Evolutionary conservation across 2,797 vertebrate genomes (phyloP), one percentile per base, ranked within the genome.

Genomic region (Pipistrellus pipistrellus): DNA sequence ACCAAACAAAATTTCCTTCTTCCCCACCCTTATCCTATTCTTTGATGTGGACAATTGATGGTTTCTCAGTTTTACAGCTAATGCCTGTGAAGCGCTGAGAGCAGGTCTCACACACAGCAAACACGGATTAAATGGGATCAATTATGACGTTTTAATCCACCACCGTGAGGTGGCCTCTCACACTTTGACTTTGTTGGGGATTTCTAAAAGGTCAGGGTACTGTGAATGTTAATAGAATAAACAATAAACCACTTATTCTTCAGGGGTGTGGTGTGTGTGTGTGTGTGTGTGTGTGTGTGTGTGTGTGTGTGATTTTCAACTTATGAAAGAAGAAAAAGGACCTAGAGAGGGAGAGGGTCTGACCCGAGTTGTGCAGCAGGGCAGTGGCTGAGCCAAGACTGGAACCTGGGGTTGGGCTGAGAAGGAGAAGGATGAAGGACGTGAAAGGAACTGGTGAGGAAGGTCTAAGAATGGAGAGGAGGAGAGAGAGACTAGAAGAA

Each of bases 141-240:
- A 3, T 75, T 35, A 30, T 20, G 62, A 62, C 23, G 44, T 78
- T 35, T 96, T n/a, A 77, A 27, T 44, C 72, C 21, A 80, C 46
- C 15, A n/a, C 18, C 15, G 27, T 6, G 21, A 80, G 23, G 32
- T 35, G 69, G n/a, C 23, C 13, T 88, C 32, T 91, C 13, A 9
- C 21, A 44, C 59, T 88, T 75, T 73, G 69, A 72, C 55, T 82
- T 81, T 77, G 57, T 64, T 59, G 25, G 81, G 18, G 64, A 75
- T 46, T 81, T 82, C 62, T 88, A 64, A 77, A 82, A 94, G 41
- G 72, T 84, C 59, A 69, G 68, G 27, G 21, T 64, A 32, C 55
- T 59, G 21, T 23, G 48, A 55, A 57, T 32, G 38, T 84, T 78
- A 38, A 30, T 32, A 25, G 66, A 93, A 90, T 89, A 51, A 91